A percentile compares a stretch with the other conserved stretches of the same genome.
phyloP scores from a whole-genome alignment of 2,113 vertebrate species.

The Diglossa brunneiventris region DNA sequence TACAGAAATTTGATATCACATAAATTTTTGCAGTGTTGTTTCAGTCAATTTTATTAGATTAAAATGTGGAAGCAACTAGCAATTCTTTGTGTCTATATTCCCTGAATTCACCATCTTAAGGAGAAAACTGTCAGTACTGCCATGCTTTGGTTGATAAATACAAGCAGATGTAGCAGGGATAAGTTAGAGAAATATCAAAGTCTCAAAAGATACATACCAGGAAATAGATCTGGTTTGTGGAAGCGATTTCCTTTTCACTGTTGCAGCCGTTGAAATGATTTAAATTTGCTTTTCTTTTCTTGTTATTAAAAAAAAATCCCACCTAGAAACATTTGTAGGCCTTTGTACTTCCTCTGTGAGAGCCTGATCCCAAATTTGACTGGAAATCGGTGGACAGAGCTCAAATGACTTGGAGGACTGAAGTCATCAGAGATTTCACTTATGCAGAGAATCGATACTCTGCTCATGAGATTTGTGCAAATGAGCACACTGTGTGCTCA shows the following conservation, averaged over 20 bases:
- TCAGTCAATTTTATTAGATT: not conserved
- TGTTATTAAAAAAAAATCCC: not conserved
- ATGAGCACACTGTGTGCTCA: not conserved
- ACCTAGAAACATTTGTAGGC: not conserved
- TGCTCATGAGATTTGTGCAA: not conserved
- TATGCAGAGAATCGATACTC: not conserved
- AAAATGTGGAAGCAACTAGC: not conserved
- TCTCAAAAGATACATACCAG: not conserved
- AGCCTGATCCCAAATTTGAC: not conserved
- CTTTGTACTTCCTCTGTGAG: not conserved
- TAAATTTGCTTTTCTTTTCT: not conserved
- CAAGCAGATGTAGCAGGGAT: not conserved
- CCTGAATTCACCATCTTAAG: not conserved
- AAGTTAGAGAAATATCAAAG: not conserved
- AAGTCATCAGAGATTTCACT: not conserved
- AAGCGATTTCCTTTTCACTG: not conserved
- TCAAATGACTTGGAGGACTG: not conserved
- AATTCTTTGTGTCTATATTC: not conserved
- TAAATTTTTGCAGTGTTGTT: not conserved
- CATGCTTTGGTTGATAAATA: not conserved
- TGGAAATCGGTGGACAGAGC: not conserved
- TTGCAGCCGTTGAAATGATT: not conserved
- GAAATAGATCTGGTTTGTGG: not conserved
- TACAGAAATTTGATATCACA: not conserved
- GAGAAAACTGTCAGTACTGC: not conserved